These are phyloP conservation scores for Ursus arctos DNA, from an alignment of 2,113 vertebrate species.

Conservation along the genomic window DNA sequence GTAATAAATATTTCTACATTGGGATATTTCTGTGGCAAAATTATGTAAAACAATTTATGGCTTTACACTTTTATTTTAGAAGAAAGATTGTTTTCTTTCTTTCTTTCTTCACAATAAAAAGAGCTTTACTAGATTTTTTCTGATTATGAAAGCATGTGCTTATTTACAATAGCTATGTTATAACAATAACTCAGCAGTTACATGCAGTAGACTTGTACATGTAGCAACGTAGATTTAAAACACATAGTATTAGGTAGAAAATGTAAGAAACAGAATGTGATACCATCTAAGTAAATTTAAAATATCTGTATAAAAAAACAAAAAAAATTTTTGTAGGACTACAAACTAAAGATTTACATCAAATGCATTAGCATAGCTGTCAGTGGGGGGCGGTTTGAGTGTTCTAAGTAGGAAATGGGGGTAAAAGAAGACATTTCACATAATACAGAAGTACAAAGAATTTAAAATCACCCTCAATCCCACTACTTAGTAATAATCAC, in stretches of 20 bases:
- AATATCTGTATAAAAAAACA: constrained; percentile 37
- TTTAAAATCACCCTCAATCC: background rate
- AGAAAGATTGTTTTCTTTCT: constrained; percentile 19
- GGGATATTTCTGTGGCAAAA: constrained; percentile 23
- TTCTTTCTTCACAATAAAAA: constrained; percentile 51
- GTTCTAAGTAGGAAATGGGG: background rate
- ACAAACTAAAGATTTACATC: background rate
- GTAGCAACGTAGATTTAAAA: constrained; percentile 7
- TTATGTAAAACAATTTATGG: constrained; percentile 42
- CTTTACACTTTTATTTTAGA: constrained; percentile 59
- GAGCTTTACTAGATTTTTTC: constrained; percentile 49
- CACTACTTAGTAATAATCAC: background rate
- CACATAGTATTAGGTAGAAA: constrained; percentile 1
- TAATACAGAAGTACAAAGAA: constrained; percentile 29
- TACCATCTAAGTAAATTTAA: constrained; percentile 35
- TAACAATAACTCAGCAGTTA: background rate
- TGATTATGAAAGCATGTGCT: constrained; percentile 46
- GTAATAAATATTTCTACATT: constrained; percentile 63
- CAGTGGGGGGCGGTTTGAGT: background rate
- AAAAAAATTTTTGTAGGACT: background rate
- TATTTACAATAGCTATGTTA: constrained; percentile 53
- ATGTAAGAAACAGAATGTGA: constrained; percentile 12
- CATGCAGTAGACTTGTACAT: background rate
- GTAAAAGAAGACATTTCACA: constrained; percentile 2
- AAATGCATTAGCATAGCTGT: background rate